phyloP scores from a whole-genome alignment of 1,140 invertebrate species.

The Bilobella aurantiaca region DNA sequence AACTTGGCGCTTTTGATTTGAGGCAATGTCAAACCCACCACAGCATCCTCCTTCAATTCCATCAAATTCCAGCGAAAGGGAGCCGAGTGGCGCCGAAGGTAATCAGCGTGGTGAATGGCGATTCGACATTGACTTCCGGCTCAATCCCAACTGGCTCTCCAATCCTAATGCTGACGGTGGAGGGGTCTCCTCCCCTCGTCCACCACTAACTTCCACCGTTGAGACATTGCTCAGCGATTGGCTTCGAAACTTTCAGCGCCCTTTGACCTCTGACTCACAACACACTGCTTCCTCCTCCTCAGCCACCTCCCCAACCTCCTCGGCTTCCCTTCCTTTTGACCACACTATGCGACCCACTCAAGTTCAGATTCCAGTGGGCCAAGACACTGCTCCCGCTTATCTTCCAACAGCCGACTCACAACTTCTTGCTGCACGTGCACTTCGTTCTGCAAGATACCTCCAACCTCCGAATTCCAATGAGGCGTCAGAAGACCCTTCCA shows the following conservation, averaged over 20 bases:
- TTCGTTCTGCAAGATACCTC: too few relatives aligned
- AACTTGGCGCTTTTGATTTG: too few relatives aligned
- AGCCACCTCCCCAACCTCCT: not conserved
- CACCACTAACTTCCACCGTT: too few relatives aligned
- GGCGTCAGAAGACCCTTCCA: too few relatives aligned
- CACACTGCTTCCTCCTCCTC: not conserved
- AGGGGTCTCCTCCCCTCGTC: slow-evolving; percentile 4
- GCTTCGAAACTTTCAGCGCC: slow-evolving; percentile 12
- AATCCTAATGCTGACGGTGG: slow-evolving; percentile 5
- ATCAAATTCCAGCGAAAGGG: slow-evolving; percentile 5
- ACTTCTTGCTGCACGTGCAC: too few relatives aligned
- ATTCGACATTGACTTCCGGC: slow-evolving; percentile 31
- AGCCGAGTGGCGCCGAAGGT: not conserved
- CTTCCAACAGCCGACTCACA: too few relatives aligned
- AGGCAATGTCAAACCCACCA: not conserved
- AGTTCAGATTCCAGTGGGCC: too few relatives aligned
- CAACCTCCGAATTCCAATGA: too few relatives aligned
- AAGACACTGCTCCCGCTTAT: too few relatives aligned
- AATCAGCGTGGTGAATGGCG: slow-evolving; percentile 9
- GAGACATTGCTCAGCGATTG: slow-evolving; percentile 31
- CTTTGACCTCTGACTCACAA: slow-evolving; percentile 15
- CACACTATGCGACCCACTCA: too few relatives aligned
- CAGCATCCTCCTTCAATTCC: not conserved
- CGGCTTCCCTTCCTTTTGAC: not conserved
- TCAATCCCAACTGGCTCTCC: slow-evolving; percentile 28